Conservation (phyloP, 1,140 invertebrate genomes). For the Teleogryllus occipitalis region DNA sequence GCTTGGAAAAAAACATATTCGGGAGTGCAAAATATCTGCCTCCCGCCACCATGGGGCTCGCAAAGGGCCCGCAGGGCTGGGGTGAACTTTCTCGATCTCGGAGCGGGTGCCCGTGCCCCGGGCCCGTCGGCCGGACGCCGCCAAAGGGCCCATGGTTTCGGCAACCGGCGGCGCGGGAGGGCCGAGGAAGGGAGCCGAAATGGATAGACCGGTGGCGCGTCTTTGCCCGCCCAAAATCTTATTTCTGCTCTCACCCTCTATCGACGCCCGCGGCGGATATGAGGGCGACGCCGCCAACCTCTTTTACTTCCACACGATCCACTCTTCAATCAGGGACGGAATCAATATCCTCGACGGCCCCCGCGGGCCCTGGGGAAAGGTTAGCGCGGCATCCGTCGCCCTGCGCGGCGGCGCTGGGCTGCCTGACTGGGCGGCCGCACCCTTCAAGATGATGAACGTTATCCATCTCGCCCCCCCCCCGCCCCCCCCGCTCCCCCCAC, state of each 20-base stretch:
- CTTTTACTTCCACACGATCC: neutral
- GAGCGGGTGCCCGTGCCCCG: too few species aligned
- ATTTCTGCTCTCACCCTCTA: neutral
- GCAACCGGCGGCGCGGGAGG: too few species aligned
- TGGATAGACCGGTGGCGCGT: neutral
- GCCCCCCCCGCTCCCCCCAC: too few species aligned
- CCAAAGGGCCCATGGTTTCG: too few species aligned
- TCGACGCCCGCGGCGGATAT: neutral
- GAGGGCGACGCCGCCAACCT: neutral
- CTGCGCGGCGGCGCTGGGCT: neutral
- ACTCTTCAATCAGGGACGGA: slow-evolving; percentile 3
- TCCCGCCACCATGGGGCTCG: too few species aligned
- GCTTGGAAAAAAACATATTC: too few species aligned
- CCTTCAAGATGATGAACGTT: neutral
- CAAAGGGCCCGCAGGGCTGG: too few species aligned
- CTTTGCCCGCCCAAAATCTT: neutral
- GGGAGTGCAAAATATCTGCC: too few species aligned
- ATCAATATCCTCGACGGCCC: neutral
- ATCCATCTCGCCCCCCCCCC: neutral
- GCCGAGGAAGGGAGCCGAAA: neutral
- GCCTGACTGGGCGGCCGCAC: neutral
- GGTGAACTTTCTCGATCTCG: too few species aligned
- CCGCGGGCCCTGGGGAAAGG: neutral
- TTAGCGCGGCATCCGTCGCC: neutral
- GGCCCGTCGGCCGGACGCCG: too few species aligned